These are phyloP conservation scores for Diplazon laetatorius DNA, from an alignment of 2,888 invertebrate genomes.

Conservation along the genomic window DNA sequence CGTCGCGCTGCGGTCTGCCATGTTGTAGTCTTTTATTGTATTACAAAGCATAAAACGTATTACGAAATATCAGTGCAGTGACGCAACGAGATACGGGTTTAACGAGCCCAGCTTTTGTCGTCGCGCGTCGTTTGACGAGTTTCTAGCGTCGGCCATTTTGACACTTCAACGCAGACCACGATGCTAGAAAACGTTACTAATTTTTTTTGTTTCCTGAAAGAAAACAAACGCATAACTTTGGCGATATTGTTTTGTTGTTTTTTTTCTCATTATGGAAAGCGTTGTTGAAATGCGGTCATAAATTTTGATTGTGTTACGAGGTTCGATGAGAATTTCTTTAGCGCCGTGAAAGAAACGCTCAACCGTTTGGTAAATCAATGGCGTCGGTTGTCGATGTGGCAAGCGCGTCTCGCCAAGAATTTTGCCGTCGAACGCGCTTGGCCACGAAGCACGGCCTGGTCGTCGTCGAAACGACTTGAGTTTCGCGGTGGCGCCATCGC, in stretches of 20 bases:
- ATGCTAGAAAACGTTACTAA: slow-evolving; percentile 20
- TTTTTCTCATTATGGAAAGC: too few species aligned
- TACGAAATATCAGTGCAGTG: slow-evolving; percentile 43
- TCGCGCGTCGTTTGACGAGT: slow-evolving; percentile 35
- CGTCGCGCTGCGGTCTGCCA: slow-evolving; percentile 14
- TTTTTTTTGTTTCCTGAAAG: slow-evolving; percentile 19
- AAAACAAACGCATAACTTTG: too few species aligned
- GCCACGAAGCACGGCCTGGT: slow-evolving; percentile 29
- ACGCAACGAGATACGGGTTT: slow-evolving; percentile 41
- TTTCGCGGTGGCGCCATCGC: slow-evolving; percentile 71
- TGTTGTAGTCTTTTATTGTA: slow-evolving; percentile 30
- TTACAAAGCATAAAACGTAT: slow-evolving; percentile 25
- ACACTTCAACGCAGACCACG: background rate
- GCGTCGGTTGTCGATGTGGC: slow-evolving; percentile 81
- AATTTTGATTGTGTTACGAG: slow-evolving; percentile 39
- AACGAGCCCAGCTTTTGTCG: slow-evolving; percentile 28
- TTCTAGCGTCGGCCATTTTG: slow-evolving; percentile 52
- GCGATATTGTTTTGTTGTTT: too few species aligned
- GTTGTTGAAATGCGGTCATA: too few species aligned
- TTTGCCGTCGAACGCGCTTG: slow-evolving; percentile 55
- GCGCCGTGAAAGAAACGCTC: too few species aligned
- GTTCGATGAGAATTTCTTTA: too few species aligned
- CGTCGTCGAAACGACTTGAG: slow-evolving; percentile 66
- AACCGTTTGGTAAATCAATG: slow-evolving; percentile 71
- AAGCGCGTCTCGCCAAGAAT: slow-evolving; percentile 67